Conservation (phyloP, 2,888 invertebrate genomes). For the Drosophila flavopinicola region DNA sequence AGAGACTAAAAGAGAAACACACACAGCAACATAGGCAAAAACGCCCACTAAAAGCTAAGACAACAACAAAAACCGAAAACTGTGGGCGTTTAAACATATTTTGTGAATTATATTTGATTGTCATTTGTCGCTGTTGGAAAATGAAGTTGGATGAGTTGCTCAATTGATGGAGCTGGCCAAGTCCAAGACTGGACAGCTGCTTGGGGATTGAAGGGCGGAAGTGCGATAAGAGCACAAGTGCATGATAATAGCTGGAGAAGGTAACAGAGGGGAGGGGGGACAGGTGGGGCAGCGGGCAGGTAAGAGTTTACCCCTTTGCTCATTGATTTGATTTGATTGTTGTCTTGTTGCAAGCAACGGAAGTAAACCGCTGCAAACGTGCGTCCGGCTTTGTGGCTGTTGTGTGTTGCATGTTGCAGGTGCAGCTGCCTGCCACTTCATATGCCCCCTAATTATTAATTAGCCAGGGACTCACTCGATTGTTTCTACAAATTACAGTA, state of each 20-base stretch:
- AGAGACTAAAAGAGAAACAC: constrained; percentile 20
- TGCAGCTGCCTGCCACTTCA: background rate
- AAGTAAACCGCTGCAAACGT: constrained; percentile 31
- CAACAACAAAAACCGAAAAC: constrained; percentile 36
- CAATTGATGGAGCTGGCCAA: constrained; percentile 24
- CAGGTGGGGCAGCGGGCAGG: background rate
- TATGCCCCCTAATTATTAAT: constrained; percentile 35
- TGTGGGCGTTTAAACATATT: constrained; percentile 76
- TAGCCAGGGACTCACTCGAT: constrained; percentile 1
- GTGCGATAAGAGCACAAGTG: constrained; percentile 46
- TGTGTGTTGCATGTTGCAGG: background rate
- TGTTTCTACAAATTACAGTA: constrained; percentile 1
- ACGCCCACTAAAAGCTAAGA: constrained; percentile 61
- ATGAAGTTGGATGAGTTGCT: constrained; percentile 27
- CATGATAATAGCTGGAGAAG: background rate
- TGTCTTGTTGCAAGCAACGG: constrained; percentile 25
- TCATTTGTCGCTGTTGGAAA: constrained; percentile 33
- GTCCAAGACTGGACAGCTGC: background rate
- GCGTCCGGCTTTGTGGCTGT: constrained; percentile 38
- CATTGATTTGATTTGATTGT: constrained; percentile 22
- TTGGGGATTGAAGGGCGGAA: constrained; percentile 60
- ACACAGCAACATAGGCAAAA: constrained; percentile 30
- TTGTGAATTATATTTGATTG: constrained; percentile 75
- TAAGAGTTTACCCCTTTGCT: background rate
- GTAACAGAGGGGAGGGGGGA: background rate